Conservation (phyloP, 1,140 invertebrate species). For the Drosophila ananassae region DNA sequence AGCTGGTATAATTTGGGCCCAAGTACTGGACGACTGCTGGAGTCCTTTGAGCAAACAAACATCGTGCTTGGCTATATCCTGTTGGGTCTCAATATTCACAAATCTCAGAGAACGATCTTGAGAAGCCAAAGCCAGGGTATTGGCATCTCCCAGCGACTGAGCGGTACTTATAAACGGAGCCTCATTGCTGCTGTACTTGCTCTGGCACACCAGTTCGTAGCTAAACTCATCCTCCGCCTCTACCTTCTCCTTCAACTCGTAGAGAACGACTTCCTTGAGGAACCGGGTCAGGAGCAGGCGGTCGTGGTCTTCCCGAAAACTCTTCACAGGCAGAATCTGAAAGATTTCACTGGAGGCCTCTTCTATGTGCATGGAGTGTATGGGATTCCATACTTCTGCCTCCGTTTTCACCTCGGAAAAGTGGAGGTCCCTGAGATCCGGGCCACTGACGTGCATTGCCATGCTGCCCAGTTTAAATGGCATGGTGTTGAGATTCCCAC, state of each 20-base stretch:
- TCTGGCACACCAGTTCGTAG: constrained; percentile 35
- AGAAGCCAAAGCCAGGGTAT: constrained; percentile 47
- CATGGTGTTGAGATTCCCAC: constrained; percentile 52
- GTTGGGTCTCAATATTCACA: constrained; percentile 37
- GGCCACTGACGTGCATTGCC: constrained; percentile 55
- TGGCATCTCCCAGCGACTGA: constrained; percentile 21
- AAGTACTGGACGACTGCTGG: constrained; percentile 30
- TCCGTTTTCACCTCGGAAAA: constrained; percentile 42
- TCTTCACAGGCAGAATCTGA: constrained; percentile 37
- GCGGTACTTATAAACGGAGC: constrained; percentile 46
- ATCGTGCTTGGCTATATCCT: constrained; percentile 55
- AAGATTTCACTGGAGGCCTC: constrained; percentile 59
- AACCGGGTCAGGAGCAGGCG: constrained; percentile 45
- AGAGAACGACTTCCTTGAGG: constrained; percentile 55
- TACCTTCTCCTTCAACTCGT: constrained; percentile 31
- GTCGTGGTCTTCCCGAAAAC: constrained; percentile 29
- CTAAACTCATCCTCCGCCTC: neutral
- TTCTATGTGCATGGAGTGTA: constrained; percentile 19
- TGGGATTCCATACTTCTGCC: constrained; percentile 40
- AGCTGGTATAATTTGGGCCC: constrained; percentile 55
- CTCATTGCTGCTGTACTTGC: constrained; percentile 28
- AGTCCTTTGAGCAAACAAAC: constrained; percentile 39
- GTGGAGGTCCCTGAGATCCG: constrained; percentile 35
- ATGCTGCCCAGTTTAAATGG: constrained; percentile 12
- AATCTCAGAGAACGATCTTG: constrained; percentile 57